phyloP scores from a whole-genome alignment of 2,888 invertebrate species.

The Brenthis hecate region DNA sequence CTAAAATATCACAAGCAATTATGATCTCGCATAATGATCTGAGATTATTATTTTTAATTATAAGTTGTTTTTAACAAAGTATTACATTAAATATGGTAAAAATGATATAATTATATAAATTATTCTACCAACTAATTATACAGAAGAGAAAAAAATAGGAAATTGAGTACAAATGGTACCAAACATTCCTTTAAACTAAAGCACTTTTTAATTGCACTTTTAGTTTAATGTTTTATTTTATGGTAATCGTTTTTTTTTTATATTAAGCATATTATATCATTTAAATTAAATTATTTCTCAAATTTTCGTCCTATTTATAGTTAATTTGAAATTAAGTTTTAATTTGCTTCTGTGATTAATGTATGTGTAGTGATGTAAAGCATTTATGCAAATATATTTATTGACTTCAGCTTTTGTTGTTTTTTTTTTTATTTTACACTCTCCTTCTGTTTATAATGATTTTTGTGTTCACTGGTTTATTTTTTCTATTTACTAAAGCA shows the following conservation, averaged over 20 bases:
- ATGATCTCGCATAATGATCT: constrained; percentile 13
- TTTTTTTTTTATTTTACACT: constrained; percentile 64
- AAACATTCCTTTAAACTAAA: no score
- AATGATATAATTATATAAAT: no score
- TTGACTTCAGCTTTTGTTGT: constrained; percentile 67
- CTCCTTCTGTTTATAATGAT: constrained; percentile 41
- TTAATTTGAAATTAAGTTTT: constrained; percentile 41
- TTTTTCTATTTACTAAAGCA: constrained; percentile 2
- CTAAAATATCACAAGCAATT: constrained; percentile 2
- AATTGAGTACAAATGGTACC: not conserved
- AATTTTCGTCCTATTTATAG: constrained; percentile 20
- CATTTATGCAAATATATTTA: constrained; percentile 67
- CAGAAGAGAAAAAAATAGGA: not conserved
- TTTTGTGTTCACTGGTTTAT: constrained; percentile 30
- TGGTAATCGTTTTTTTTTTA: not conserved
- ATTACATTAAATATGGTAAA: not conserved
- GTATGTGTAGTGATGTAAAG: constrained; percentile 43
- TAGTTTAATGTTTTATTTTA: not conserved
- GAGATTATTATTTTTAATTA: constrained; percentile 1
- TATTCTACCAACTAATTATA: no score
- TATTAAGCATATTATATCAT: not conserved
- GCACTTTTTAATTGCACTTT: not conserved
- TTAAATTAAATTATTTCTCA: constrained; percentile 14
- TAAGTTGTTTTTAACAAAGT: not conserved
- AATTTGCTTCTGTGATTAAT: constrained; percentile 50